Percentiles rank a stretch among this genome's conserved stretches.
Evolutionary conservation across 1,140 invertebrate species (phyloP).

Genomic region (Caenorhabditis remanei): DNA sequence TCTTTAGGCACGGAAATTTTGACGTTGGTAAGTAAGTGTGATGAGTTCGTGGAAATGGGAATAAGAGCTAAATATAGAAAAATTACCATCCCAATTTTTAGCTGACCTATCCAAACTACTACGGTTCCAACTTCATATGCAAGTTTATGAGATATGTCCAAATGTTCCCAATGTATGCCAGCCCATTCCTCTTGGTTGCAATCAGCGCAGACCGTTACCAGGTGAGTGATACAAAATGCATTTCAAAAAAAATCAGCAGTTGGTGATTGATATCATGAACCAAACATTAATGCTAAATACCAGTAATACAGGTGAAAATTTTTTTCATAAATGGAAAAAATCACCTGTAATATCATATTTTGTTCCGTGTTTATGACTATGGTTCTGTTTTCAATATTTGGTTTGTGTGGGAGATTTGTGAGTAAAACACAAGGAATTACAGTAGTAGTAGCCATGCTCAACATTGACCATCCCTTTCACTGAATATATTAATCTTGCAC

Average conservation of each 20-base stretch:
- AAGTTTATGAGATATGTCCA: conserved; percentile 78
- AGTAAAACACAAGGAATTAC: too few relatives aligned
- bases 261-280: background rate
- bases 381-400: background rate
- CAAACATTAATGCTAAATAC: background rate
- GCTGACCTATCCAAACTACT: conserved; percentile 73
- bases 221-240: conserved; percentile 60
- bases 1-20: conserved; percentile 79
- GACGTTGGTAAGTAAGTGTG: conserved; percentile 40
- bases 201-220: conserved; percentile 74
- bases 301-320: background rate
- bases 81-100: background rate
- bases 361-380: background rate
- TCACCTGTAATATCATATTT: background rate
- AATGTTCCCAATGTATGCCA: conserved; percentile 75
- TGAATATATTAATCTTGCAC: too few relatives aligned
- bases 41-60: background rate
- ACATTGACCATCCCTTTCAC: too few relatives aligned
- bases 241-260: background rate
- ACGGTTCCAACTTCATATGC: conserved; percentile 78
- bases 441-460: background rate
- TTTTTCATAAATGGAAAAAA: background rate
- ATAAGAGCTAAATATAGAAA: background rate
- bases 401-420: too few relatives aligned
- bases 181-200: conserved; percentile 73